Percentiles rank a stretch among this genome's conserved stretches.
phyloP scores from a whole-genome alignment of 2,888 invertebrate genomes.

The Leptinotarsa juncta region DNA sequence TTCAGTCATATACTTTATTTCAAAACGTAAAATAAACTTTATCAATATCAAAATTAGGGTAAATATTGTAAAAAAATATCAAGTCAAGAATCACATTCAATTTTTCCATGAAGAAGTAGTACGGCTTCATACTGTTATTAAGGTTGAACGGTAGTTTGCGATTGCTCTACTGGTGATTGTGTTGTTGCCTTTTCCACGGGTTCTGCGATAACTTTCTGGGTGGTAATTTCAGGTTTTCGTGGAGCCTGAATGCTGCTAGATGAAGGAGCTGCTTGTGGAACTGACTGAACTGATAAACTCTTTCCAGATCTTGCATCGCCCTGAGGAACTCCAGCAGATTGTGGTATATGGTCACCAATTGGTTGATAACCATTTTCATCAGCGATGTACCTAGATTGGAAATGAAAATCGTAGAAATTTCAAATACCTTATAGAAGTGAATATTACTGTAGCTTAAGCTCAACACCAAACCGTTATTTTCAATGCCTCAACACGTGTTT shows the following conservation, averaged over 20 bases:
- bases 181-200: background rate
- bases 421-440: too few species aligned
- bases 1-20: background rate
- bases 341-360: constrained; percentile 74
- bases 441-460: too few species aligned
- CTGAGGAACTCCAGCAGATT: constrained; percentile 59
- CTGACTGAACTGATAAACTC: constrained; percentile 20
- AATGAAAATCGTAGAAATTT: too few species aligned
- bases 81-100: background rate
- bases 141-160: too few species aligned
- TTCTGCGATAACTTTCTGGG: background rate
- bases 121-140: background rate
- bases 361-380: constrained; percentile 81
- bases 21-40: background rate
- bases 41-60: background rate
- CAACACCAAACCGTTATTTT: too few species aligned
- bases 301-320: constrained; percentile 11
- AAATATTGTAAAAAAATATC: background rate
- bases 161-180: constrained; percentile 2
- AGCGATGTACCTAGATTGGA: constrained; percentile 71
- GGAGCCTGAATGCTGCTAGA: background rate
- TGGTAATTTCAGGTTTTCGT: background rate
- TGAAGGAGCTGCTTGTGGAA: constrained; percentile 9
- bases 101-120: background rate
- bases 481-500: too few species aligned